phyloP scores from a whole-genome alignment of 2,797 vertebrate genomes.

The Xyrichtys novacula region DNA sequence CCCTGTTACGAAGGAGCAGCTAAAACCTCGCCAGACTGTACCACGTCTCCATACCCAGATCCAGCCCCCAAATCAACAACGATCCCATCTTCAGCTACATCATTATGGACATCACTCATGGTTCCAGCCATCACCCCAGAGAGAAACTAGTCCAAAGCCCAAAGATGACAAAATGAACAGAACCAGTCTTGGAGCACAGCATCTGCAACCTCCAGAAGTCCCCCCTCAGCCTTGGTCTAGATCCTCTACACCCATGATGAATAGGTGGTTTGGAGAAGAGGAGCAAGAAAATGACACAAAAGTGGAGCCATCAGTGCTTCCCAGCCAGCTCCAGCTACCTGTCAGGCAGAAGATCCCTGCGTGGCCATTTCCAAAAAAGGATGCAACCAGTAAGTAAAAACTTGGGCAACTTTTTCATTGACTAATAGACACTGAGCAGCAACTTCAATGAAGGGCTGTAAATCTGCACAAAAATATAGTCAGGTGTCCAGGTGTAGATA shows the following conservation, averaged over 20 bases:
- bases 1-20: slow-evolving; percentile 9
- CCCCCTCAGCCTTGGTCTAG: slow-evolving; percentile 18
- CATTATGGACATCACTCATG: not conserved
- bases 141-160: slow-evolving; percentile 15
- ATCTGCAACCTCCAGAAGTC: slow-evolving; percentile 1
- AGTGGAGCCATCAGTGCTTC: slow-evolving; percentile 33
- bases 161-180: slow-evolving; percentile 13
- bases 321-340: slow-evolving; percentile 40
- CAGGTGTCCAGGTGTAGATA: too few relatives aligned
- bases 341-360: slow-evolving; percentile 44
- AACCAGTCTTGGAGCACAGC: not conserved
- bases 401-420: not conserved
- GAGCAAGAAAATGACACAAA: slow-evolving; percentile 7
- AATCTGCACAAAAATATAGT: too few relatives aligned
- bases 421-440: too few relatives aligned
- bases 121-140: not conserved
- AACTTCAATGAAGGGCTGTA: too few relatives aligned
- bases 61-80: not conserved
- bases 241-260: slow-evolving; percentile 1
- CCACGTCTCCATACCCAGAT: slow-evolving; percentile 11
- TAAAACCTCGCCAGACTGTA: not conserved
- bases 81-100: not conserved
- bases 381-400: slow-evolving; percentile 71
- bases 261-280: slow-evolving; percentile 1
- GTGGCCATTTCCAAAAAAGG: slow-evolving; percentile 31